These are phyloP conservation scores for Propithecus coquereli DNA, from an alignment of 2,113 vertebrate species.

Conservation along the genomic window DNA sequence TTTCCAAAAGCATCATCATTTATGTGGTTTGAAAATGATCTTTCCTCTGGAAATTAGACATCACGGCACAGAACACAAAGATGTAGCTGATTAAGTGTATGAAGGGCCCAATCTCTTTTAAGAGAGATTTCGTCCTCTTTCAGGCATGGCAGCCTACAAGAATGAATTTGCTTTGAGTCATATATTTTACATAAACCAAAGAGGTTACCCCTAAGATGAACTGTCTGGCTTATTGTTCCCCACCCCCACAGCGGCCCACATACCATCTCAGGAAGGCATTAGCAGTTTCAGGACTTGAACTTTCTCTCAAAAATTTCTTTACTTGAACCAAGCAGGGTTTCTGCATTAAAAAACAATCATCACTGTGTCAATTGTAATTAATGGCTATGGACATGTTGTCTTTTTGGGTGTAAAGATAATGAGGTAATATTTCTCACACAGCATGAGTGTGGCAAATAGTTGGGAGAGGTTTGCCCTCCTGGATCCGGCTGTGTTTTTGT, in stretches of 20 bases:
- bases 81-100: constrained; percentile 60
- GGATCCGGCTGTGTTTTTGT: not conserved
- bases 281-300: constrained; percentile 81
- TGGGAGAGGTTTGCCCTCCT: not conserved
- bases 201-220: constrained; percentile 81
- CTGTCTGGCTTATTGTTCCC: constrained; percentile 79
- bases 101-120: constrained; percentile 73
- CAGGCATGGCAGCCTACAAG: constrained; percentile 71
- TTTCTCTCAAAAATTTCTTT: constrained; percentile 79
- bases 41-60: constrained; percentile 73
- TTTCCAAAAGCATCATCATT: constrained; percentile 62
- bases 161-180: constrained; percentile 84
- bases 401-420: not conserved
- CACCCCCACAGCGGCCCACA: constrained; percentile 70
- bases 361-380: not conserved
- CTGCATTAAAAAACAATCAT: constrained; percentile 24
- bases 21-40: constrained; percentile 64
- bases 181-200: constrained; percentile 86
- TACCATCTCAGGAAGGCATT: constrained; percentile 59
- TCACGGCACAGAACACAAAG: not conserved
- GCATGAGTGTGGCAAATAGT: not conserved
- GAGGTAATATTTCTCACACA: not conserved
- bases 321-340: constrained; percentile 58
- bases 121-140: constrained; percentile 76
- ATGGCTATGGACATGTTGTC: not conserved